A percentile compares a stretch with the other conserved stretches of the same genome.
phyloP scores from a whole-genome alignment of 2,113 vertebrate genomes.

The Catharus bicknelli region DNA sequence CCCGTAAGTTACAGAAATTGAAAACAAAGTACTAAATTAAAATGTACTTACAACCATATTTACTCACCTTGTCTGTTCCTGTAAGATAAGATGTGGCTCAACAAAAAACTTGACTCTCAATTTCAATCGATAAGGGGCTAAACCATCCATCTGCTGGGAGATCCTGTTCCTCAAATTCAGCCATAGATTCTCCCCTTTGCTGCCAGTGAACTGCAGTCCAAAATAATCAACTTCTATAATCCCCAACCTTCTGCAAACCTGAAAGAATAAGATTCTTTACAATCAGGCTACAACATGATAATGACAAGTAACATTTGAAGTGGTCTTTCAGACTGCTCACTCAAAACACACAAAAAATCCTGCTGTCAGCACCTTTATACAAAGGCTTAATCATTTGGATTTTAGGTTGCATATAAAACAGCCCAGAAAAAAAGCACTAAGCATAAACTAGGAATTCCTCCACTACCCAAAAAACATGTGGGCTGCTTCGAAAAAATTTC shows the following conservation, averaged over 20 bases:
- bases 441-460: not conserved
- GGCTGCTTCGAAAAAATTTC: not conserved
- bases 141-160: conserved; percentile 94
- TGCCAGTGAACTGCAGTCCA: conserved; percentile 94
- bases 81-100: conserved; percentile 95
- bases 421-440: not conserved
- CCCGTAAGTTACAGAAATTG: not conserved
- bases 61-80: conserved; percentile 94
- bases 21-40: not conserved
- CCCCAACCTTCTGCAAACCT: conserved; percentile 95
- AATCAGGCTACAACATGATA: not conserved
- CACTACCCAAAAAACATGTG: not conserved
- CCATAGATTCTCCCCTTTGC: conserved; percentile 96
- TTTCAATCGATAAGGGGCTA: conserved; percentile 91
- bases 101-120: conserved; percentile 97
- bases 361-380: not conserved
- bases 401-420: not conserved
- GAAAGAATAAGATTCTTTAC: conserved; percentile 19
- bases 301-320: not conserved
- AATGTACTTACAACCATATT: not conserved
- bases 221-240: conserved; percentile 98
- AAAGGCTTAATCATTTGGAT: not conserved
- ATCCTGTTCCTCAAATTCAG: conserved; percentile 98
- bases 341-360: not conserved
- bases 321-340: not conserved